Evolutionary conservation across 1,140 invertebrate genomes (phyloP).

Genomic region (Lepidurus arcticus): DNA sequence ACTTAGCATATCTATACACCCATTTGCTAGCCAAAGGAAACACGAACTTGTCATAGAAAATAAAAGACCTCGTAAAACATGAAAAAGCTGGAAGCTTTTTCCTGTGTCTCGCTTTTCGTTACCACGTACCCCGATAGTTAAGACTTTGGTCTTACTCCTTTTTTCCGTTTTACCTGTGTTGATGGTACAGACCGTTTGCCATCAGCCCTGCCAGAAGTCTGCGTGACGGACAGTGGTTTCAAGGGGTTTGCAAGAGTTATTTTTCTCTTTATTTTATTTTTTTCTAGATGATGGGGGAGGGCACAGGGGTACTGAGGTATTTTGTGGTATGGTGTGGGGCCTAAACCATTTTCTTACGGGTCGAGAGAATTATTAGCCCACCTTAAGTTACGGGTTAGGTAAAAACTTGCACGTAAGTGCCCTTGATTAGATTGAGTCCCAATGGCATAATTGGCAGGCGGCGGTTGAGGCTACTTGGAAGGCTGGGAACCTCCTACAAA

Average conservation of each 20-base stretch:
- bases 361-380: neutral
- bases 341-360: slow-evolving; percentile 13
- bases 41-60: slow-evolving; percentile 15
- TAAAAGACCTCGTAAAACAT: slow-evolving; percentile 3
- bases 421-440: neutral
- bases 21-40: slow-evolving; percentile 13
- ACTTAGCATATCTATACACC: neutral
- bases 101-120: neutral
- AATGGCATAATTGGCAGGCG: slow-evolving; percentile 11
- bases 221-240: slow-evolving; percentile 13
- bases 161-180: slow-evolving; percentile 14
- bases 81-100: neutral
- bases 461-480: slow-evolving; percentile 14
- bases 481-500: slow-evolving; percentile 12
- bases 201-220: neutral
- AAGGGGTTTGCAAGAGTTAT: neutral
- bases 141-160: neutral
- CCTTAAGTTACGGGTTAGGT: slow-evolving; percentile 10
- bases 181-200: neutral
- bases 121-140: neutral
- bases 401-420: slow-evolving; percentile 19
- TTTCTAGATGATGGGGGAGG: too few relatives aligned
- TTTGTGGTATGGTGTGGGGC: slow-evolving; percentile 13
- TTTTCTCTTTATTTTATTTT: neutral
- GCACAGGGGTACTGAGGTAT: neutral